phyloP scores from a whole-genome alignment of 2,113 vertebrate species.

The Aviceda subcristata region DNA sequence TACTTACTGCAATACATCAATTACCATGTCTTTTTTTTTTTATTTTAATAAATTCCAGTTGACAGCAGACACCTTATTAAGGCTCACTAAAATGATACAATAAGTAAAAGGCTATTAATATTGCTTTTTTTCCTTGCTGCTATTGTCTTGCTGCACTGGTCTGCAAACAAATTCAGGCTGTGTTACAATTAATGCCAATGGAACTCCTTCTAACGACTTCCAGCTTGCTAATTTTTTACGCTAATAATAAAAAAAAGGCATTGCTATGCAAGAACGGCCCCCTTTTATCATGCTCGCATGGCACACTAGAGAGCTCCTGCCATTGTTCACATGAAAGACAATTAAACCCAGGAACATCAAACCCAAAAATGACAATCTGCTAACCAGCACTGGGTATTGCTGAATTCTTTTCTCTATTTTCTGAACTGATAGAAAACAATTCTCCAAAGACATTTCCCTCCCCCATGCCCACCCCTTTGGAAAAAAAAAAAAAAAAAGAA shows the following conservation, averaged over 20 bases:
- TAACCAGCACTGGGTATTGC: conserved; percentile 81
- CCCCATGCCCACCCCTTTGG: conserved; percentile 56
- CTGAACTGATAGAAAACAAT: conserved; percentile 81
- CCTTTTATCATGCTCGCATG: conserved; percentile 76
- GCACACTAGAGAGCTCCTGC: conserved; percentile 83
- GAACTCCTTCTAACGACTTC: conserved; percentile 88
- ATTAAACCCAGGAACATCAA: conserved; percentile 91
- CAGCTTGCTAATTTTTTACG: conserved; percentile 91
- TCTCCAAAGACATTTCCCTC: conserved; percentile 73
- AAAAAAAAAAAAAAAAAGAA: not conserved
- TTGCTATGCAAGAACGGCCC: conserved; percentile 86
- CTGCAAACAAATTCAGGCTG: conserved; percentile 83
- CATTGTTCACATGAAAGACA: conserved; percentile 94
- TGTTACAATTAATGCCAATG: conserved; percentile 80
- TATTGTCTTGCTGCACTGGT: conserved; percentile 81
- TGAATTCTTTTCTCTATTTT: conserved; percentile 75
- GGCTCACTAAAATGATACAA: conserved; percentile 81
- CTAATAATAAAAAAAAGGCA: conserved; percentile 91
- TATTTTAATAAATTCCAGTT: conserved; percentile 85
- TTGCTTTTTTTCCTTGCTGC: conserved; percentile 74
- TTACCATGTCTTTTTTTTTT: conserved; percentile 78
- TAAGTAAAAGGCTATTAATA: conserved; percentile 86
- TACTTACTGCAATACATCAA: conserved; percentile 88
- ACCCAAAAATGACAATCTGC: conserved; percentile 89
- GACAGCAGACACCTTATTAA: conserved; percentile 89